Percentiles rank a stretch among this genome's conserved stretches.
Evolutionary conservation across 2,888 invertebrate genomes (phyloP).

Genomic region (Ichneumoninae sp.): DNA sequence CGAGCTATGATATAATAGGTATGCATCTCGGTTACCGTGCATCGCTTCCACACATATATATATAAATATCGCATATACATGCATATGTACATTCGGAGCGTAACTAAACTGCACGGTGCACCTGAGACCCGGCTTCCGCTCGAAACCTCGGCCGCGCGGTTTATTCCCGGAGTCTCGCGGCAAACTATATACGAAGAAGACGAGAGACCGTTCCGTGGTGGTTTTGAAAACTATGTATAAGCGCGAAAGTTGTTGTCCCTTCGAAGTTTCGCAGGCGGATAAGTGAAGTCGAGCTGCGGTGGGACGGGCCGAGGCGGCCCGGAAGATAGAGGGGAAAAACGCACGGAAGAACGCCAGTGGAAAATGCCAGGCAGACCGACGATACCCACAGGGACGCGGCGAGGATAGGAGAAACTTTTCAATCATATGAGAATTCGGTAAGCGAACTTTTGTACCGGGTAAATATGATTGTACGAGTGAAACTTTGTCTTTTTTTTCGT

Average conservation of each 20-base stretch:
- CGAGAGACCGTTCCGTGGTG: conserved; percentile 18
- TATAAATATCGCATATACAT: not conserved
- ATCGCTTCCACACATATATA: not conserved
- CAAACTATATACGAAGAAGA: conserved; percentile 12
- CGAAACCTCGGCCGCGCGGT: conserved; percentile 27
- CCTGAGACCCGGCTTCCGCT: conserved; percentile 51
- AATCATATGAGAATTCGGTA: conserved; percentile 2
- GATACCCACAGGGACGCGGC: not conserved
- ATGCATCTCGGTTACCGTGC: conserved; percentile 8
- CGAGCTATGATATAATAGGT: conserved; percentile 4
- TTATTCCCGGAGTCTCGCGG: conserved; percentile 32
- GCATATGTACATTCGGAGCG: not conserved
- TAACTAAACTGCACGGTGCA: conserved; percentile 38
- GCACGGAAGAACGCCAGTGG: conserved; percentile 12
- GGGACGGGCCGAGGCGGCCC: not conserved
- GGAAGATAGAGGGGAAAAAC: conserved; percentile 3
- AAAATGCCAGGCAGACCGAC: conserved; percentile 39
- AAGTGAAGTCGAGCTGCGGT: conserved; percentile 40
- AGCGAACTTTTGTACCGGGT: not conserved
- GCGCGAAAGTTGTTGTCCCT: conserved; percentile 49
- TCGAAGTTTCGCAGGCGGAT: conserved; percentile 43
- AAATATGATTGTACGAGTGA: conserved; percentile 22
- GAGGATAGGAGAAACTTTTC: not conserved
- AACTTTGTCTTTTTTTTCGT: not conserved
- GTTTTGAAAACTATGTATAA: conserved; percentile 43